Percentiles rank a stretch among this genome's conserved stretches.
Conservation (phyloP, 2,797 vertebrate genomes). For the Podarcis lilfordi region DNA sequence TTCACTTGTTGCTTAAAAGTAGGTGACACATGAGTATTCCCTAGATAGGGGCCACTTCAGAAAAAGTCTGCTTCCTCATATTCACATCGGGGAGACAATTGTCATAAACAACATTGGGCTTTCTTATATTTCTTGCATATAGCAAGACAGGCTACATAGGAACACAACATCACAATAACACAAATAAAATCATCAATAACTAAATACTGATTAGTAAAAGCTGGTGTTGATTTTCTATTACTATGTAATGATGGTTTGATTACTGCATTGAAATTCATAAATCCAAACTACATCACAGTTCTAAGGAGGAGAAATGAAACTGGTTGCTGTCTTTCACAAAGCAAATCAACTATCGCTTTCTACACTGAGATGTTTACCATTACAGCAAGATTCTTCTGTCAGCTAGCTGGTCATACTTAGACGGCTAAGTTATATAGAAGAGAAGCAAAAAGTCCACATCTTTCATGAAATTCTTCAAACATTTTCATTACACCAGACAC, state of each 20-base stretch:
- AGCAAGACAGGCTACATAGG: too few relatives aligned
- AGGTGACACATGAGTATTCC: too few relatives aligned
- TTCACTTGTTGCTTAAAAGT: too few relatives aligned
- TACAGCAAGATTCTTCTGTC: conserved; percentile 24
- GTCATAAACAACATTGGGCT: too few relatives aligned
- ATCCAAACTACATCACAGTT: neutral
- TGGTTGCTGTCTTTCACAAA: conserved; percentile 32
- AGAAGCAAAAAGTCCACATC: neutral
- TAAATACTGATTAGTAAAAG: too few relatives aligned
- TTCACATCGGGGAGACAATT: too few relatives aligned
- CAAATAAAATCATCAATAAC: too few relatives aligned
- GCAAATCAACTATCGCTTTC: conserved; percentile 37
- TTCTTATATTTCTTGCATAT: too few relatives aligned
- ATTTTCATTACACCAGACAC: neutral
- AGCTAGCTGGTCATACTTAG: neutral
- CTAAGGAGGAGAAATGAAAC: conserved; percentile 1
- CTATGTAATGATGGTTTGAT: neutral
- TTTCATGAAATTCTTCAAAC: fast-evolving
- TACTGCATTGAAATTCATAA: neutral
- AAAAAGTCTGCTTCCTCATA: too few relatives aligned
- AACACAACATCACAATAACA: too few relatives aligned
- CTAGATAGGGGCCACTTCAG: too few relatives aligned
- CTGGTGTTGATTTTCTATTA: too few relatives aligned
- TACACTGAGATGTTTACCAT: neutral
- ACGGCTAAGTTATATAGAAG: conserved; percentile 11